Base-by-base conservation (phyloP, 2,888 invertebrate species). In the Eupithecia inturbata region DNA sequence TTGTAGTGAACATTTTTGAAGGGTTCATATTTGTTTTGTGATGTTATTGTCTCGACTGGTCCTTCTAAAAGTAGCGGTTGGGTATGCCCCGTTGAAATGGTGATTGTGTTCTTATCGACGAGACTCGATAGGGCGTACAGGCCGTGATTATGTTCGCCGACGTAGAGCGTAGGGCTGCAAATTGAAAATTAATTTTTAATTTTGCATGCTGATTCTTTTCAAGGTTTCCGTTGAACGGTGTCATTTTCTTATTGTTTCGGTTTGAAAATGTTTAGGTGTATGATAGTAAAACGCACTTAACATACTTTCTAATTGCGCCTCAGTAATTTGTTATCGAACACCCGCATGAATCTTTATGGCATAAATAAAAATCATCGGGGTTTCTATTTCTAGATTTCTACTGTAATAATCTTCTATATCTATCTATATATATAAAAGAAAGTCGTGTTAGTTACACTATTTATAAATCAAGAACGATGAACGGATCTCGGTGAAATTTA, bases 121-220 rank as follows among this genome's bases (percentile, higher is more conserved):
- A 99, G 93, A 0, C 99, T 98, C 1, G 98, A 98, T 70, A 99
- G 91, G 0, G 99, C 99, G 91, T 99, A 99, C 0, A 98, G 92
- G 0, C 99, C 99, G 84, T 97, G 96, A 77, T 96, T 95, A 68
- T 95, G 95, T 87, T 99, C 98, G 0, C 99, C 99, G 74, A 99
- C 97, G 89, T 99, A 99, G 45, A 99, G 94, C 0, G 99, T 98
- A 73, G 98, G 97, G 82, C 98, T 98, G 91, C 79, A 95, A 95
- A 68, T 68, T 36, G 36, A 49, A 74, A 74, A 39, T n/a, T 2
- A 66, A 26, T 41, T 39, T 0, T 66, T 39, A 66, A 26, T 41
- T 66, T 39, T 39, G 14, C 22, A 57, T 4, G 26, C 10, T 64
- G 36, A 64, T 31, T 64, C 19, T 9, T 64, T 64, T 36, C 33